Percentiles rank a stretch among this genome's conserved stretches.
These are phyloP conservation scores for Phymanthus crucifer DNA, from an alignment of 92 coral and sea anemone species.

Conservation along the genomic window DNA sequence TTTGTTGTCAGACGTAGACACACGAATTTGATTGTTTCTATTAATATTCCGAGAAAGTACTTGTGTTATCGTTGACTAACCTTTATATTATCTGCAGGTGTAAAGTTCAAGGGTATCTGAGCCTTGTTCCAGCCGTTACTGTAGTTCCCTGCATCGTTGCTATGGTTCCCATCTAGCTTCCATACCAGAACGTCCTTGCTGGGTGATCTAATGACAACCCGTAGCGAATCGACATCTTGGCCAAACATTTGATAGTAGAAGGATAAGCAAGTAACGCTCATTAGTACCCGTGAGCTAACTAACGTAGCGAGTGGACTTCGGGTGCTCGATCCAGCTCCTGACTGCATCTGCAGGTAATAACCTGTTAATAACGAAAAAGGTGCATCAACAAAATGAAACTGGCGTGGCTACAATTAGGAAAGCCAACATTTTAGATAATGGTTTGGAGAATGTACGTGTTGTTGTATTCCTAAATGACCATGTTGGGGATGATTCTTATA, in stretches of 20 bases:
- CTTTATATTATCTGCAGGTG: neutral
- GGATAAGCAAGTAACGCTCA: neutral
- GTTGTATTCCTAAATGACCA: neutral
- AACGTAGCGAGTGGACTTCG: neutral
- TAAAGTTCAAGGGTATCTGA: conserved; percentile 14
- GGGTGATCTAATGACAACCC: neutral
- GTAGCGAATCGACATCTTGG: conserved; percentile 1
- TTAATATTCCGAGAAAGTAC: neutral
- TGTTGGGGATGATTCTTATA: neutral
- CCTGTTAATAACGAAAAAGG: neutral
- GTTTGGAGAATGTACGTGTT: neutral
- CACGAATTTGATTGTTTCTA: neutral
- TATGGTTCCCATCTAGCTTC: conserved; percentile 21
- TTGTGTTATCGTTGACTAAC: neutral
- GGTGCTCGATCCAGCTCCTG: neutral
- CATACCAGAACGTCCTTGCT: conserved; percentile 1
- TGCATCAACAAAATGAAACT: too few species aligned
- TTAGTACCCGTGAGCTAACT: neutral
- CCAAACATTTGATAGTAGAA: conserved; percentile 16
- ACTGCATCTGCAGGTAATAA: neutral
- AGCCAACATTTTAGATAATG: neutral
- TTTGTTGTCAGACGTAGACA: too few species aligned
- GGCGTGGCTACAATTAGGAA: too few species aligned
- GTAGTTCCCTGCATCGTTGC: neutral
- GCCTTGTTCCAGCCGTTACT: conserved; percentile 24